phyloP scores from a whole-genome alignment of 2,888 invertebrate species.

The Seira ritae region DNA sequence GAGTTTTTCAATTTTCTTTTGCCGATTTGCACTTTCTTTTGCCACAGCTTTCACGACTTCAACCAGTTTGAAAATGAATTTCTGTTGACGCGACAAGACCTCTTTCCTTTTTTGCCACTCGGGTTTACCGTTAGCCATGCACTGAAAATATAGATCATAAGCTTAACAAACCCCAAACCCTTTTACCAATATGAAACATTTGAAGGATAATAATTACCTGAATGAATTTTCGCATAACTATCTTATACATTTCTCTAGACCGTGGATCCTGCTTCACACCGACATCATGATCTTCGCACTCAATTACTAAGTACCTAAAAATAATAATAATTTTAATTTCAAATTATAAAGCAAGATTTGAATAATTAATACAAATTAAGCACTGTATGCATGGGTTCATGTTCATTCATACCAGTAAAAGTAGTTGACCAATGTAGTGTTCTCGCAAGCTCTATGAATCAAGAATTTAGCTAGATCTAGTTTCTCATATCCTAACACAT shows the following conservation, averaged over 20 bases:
- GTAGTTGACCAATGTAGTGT: constrained; percentile 94
- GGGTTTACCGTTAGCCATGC: constrained; percentile 78
- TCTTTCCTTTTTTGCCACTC: constrained; percentile 85
- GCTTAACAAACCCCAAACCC: not conserved
- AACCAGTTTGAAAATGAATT: constrained; percentile 93
- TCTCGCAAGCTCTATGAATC: constrained; percentile 90
- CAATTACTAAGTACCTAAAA: constrained; percentile 86
- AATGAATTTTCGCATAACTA: constrained; percentile 91
- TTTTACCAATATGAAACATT: not conserved
- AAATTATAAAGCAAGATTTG: not conserved
- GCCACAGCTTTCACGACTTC: constrained; percentile 91
- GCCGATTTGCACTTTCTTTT: constrained; percentile 92
- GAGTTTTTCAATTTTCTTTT: constrained; percentile 93
- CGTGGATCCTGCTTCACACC: constrained; percentile 84
- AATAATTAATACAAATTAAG: too few species aligned
- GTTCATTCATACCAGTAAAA: constrained; percentile 98
- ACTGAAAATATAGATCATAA: constrained; percentile 69
- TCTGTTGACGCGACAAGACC: constrained; percentile 89
- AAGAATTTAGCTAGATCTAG: constrained; percentile 91
- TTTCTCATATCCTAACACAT: constrained; percentile 49
- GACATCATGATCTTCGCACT: constrained; percentile 91
- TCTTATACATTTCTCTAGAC: constrained; percentile 89
- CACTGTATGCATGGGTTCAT: too few species aligned
- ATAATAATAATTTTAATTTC: not conserved
- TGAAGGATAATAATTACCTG: constrained; percentile 79